Conservation (phyloP, 2,797 vertebrate species). For the Poecilia gillii region DNA sequence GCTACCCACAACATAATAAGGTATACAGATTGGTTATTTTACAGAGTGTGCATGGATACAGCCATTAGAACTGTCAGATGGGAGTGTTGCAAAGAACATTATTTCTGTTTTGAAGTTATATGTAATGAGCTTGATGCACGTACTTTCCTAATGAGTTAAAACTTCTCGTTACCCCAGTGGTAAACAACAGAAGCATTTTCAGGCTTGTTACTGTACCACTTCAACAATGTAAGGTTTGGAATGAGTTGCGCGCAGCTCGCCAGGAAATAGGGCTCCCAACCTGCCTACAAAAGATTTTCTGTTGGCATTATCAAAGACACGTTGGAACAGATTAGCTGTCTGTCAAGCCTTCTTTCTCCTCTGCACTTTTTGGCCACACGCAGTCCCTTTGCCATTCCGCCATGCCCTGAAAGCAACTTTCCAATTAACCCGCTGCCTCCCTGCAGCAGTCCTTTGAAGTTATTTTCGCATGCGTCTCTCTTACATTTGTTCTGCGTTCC, state of each 20-base stretch:
- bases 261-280: constrained; percentile 25
- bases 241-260: constrained; percentile 21
- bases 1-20: constrained; percentile 33
- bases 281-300: constrained; percentile 29
- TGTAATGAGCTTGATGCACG: constrained; percentile 49
- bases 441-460: constrained; percentile 41
- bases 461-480: constrained; percentile 33
- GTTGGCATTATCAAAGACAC: constrained; percentile 24
- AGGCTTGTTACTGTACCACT: constrained; percentile 27
- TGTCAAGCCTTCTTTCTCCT: constrained; percentile 32
- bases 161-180: constrained; percentile 28
- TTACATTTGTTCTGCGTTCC: constrained; percentile 14
- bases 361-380: constrained; percentile 32
- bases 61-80: constrained; percentile 35
- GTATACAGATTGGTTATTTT: constrained; percentile 21
- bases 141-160: constrained; percentile 48
- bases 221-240: constrained; percentile 19
- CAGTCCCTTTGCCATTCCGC: constrained; percentile 29
- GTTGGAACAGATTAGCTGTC: constrained; percentile 56
- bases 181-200: constrained; percentile 35
- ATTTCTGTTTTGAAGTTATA: constrained; percentile 24
- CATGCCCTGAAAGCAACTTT: constrained; percentile 53
- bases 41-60: background rate
- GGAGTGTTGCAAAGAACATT: constrained; percentile 26
- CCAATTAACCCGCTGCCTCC: constrained; percentile 64